Evolutionary conservation across 2,888 invertebrate genomes (phyloP).

Genomic region (Serrognathus titanus): DNA sequence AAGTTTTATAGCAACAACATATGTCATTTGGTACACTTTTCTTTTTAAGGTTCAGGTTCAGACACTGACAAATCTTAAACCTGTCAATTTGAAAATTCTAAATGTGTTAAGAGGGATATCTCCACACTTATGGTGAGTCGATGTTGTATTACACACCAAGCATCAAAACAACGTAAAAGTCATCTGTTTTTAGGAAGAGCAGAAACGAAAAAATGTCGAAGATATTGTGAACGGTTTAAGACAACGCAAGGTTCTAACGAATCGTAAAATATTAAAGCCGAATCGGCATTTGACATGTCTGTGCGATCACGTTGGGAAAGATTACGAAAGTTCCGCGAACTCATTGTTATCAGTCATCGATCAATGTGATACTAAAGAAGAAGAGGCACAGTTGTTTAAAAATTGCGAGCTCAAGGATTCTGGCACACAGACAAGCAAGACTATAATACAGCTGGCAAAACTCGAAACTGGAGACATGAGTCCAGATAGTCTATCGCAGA

Average conservation of each 20-base stretch:
- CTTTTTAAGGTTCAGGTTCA: too few species aligned
- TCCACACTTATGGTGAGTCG: too few species aligned
- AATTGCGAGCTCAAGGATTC: slow-evolving; percentile 19
- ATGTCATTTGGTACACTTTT: too few species aligned
- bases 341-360: slow-evolving; percentile 12
- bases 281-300: slow-evolving; percentile 5
- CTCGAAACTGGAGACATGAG: slow-evolving; percentile 32
- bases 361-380: slow-evolving; percentile 8
- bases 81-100: too few species aligned
- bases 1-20: too few species aligned
- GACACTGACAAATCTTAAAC: too few species aligned
- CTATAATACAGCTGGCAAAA: slow-evolving; percentile 53
- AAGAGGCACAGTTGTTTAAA: slow-evolving; percentile 14
- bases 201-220: slow-evolving; percentile 14
- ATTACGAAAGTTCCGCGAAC: neutral
- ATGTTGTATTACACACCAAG: too few species aligned
- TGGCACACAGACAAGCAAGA: slow-evolving; percentile 59
- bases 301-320: neutral
- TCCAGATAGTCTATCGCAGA: slow-evolving; percentile 39
- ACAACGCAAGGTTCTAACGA: slow-evolving; percentile 10
- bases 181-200: slow-evolving; percentile 10
- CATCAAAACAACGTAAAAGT: too few species aligned
- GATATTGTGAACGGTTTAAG: slow-evolving; percentile 14
- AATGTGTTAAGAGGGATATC: too few species aligned
- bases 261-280: slow-evolving; percentile 9